phyloP scores from a whole-genome alignment of 2,888 invertebrate genomes.

The Brachypterus glaber region DNA sequence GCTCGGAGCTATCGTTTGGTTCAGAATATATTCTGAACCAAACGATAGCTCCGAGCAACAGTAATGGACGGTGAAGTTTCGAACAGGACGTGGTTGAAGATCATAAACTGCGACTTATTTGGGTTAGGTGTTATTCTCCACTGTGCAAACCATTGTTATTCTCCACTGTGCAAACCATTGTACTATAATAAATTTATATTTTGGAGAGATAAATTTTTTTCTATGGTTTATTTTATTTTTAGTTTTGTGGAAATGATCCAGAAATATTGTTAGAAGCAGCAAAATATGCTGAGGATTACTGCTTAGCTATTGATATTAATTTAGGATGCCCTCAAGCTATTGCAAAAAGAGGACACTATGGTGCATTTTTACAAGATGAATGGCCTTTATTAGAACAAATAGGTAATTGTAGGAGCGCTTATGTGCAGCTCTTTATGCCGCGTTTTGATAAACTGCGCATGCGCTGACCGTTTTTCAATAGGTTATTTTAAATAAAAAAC shows the following conservation, averaged over 20 bases:
- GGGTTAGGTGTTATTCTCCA: not conserved
- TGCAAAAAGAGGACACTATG: slow-evolving; percentile 92
- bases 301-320: slow-evolving; percentile 95
- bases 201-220: not conserved
- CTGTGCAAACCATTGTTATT: not conserved
- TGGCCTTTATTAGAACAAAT: slow-evolving; percentile 79
- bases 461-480: no score
- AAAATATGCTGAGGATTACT: slow-evolving; percentile 70
- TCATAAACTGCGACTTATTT: not conserved
- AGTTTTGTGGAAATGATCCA: slow-evolving; percentile 98
- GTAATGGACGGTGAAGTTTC: not conserved
- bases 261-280: slow-evolving; percentile 79
- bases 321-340: slow-evolving; percentile 98
- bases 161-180: no score
- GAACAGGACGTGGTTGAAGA: not conserved
- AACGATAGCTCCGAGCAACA: not conserved
- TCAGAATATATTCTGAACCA: not conserved
- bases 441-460: no score
- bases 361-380: slow-evolving; percentile 92
- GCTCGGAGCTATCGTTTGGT: not conserved
- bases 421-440: no score
- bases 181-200: no score
- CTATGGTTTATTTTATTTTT: slow-evolving; percentile 18
- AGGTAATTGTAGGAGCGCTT: slow-evolving; percentile 52
- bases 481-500: no score